Evolutionary conservation across 2,888 invertebrate species (phyloP).

Genomic region (Gastrophysa polygoni): DNA sequence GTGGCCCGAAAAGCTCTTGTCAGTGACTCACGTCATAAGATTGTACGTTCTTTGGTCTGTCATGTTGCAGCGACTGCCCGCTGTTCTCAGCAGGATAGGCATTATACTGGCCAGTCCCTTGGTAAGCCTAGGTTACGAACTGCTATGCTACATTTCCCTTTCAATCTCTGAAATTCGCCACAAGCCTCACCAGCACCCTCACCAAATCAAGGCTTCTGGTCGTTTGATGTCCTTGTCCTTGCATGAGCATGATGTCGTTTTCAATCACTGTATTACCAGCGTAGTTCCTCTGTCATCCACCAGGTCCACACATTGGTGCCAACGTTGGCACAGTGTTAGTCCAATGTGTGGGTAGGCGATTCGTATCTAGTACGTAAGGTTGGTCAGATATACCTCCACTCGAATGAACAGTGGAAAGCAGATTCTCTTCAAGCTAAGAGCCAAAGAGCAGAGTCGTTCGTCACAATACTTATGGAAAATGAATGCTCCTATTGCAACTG

Average conservation of each 20-base stretch:
- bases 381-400: no score
- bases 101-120: constrained; percentile 94
- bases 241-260: constrained; percentile 42
- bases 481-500: no score
- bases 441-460: no score
- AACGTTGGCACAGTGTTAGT: no score
- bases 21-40: constrained; percentile 49
- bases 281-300: not conserved
- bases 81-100: constrained; percentile 95
- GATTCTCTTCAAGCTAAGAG: no score
- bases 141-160: constrained; percentile 42
- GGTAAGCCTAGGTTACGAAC: constrained; percentile 70
- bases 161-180: constrained; percentile 13
- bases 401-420: no score
- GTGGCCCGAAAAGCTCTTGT: constrained; percentile 33
- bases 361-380: no score
- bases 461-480: no score
- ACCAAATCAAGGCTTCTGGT: constrained; percentile 21
- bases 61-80: constrained; percentile 90
- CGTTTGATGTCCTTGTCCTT: constrained; percentile 15
- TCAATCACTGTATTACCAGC: not conserved
- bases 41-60: constrained; percentile 63
- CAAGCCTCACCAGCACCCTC: constrained; percentile 34
- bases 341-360: no score
- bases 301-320: no score